phyloP scores from a whole-genome alignment of 2,797 vertebrate species.

The Eulemur albifrons region DNA sequence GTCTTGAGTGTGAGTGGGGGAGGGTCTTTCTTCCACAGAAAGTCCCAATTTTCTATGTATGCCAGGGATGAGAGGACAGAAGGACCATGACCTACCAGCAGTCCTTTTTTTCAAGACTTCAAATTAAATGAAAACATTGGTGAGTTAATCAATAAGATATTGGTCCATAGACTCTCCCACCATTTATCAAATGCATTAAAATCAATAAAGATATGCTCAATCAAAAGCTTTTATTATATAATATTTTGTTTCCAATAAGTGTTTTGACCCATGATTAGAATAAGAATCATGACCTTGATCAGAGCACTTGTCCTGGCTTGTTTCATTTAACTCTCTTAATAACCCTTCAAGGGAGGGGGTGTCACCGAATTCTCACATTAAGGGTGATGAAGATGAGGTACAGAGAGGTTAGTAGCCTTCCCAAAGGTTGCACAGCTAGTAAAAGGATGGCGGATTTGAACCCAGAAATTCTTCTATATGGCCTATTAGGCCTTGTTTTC shows the following conservation, averaged over 20 bases:
- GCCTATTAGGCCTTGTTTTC: not conserved
- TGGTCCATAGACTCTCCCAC: not conserved
- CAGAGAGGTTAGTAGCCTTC: not conserved
- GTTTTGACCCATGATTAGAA: conserved; percentile 34
- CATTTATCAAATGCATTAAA: conserved; percentile 64
- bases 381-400: not conserved
- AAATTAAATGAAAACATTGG: conserved; percentile 48
- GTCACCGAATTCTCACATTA: not conserved
- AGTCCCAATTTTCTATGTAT: not conserved
- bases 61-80: not conserved
- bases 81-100: not conserved
- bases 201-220: conserved; percentile 45
- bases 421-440: not conserved
- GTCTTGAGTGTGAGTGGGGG: not conserved
- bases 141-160: conserved; percentile 57
- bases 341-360: not conserved
- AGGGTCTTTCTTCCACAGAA: not conserved
- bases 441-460: not conserved
- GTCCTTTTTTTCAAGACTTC: conserved; percentile 43
- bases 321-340: not conserved
- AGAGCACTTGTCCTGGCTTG: not conserved
- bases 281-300: not conserved
- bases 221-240: conserved; percentile 45
- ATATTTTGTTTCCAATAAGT: conserved; percentile 47
- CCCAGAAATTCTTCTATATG: not conserved